phyloP scores from a whole-genome alignment of 2,113 vertebrate species.

The Aix galericulata region DNA sequence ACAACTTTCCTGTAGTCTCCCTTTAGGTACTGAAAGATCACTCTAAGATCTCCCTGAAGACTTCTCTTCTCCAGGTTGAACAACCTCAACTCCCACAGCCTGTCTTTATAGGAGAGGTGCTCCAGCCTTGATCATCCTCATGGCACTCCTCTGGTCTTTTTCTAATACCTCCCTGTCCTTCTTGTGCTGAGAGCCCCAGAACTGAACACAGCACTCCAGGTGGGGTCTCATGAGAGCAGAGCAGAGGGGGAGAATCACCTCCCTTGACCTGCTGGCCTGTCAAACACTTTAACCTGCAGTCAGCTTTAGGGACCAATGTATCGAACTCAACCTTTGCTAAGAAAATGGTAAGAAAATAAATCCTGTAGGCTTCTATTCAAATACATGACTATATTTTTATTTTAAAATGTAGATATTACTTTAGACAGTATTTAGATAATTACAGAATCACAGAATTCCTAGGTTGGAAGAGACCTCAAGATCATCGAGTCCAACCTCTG shows the following conservation, averaged over 20 bases:
- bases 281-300: background rate
- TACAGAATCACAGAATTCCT: too few relatives aligned
- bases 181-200: too few relatives aligned
- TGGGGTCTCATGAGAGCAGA: too few relatives aligned
- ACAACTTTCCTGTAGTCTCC: background rate
- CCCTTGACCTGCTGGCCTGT: too few relatives aligned
- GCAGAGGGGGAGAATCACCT: too few relatives aligned
- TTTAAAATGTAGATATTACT: background rate
- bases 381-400: background rate
- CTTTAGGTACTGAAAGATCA: background rate
- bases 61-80: background rate
- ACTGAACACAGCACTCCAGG: too few relatives aligned
- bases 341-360: background rate
- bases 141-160: too few relatives aligned
- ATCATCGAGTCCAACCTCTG: too few relatives aligned
- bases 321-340: background rate
- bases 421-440: too few relatives aligned
- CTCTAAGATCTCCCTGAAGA: background rate
- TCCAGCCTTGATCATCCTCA: background rate
- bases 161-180: too few relatives aligned
- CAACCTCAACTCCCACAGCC: background rate
- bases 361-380: background rate
- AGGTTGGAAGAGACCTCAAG: too few relatives aligned
- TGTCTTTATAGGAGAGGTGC: background rate
- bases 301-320: background rate